Conservation (phyloP, 2,797 vertebrate genomes). For the Spinibarbus caldwelli region DNA sequence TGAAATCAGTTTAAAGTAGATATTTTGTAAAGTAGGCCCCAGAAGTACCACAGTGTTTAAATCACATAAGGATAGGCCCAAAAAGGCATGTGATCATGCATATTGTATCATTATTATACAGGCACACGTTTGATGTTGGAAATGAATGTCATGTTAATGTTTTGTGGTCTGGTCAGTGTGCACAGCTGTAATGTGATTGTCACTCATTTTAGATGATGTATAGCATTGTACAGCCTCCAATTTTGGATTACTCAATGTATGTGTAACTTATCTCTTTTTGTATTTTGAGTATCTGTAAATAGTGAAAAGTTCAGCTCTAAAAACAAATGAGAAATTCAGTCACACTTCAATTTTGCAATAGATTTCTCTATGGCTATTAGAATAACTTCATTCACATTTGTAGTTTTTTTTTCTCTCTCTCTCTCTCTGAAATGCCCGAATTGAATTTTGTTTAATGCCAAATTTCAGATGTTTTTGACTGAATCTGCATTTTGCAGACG, state of each 20-base stretch:
- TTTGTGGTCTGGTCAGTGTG: slow-evolving; percentile 18
- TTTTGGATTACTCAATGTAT: slow-evolving; percentile 53
- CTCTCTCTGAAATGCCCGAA: neutral
- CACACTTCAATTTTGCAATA: neutral
- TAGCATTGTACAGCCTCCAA: slow-evolving; percentile 70
- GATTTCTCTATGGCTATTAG: slow-evolving; percentile 62
- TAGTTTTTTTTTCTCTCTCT: slow-evolving; percentile 68
- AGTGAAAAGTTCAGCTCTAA: slow-evolving; percentile 63
- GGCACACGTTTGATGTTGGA: slow-evolving; percentile 3
- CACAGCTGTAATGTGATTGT: slow-evolving; percentile 19
- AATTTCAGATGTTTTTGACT: slow-evolving; percentile 72
- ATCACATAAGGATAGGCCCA: neutral
- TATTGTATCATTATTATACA: slow-evolving; percentile 38
- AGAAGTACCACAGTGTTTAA: neutral
- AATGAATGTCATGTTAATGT: neutral
- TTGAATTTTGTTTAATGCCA: neutral
- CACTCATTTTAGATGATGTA: slow-evolving; percentile 49
- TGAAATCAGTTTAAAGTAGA: neutral
- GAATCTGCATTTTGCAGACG: slow-evolving; percentile 80
- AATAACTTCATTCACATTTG: slow-evolving; percentile 57
- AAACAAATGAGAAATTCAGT: neutral
- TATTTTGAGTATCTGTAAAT: slow-evolving; percentile 55
- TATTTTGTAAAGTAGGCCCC: neutral
- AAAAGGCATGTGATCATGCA: slow-evolving; percentile 20
- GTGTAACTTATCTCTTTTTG: slow-evolving; percentile 72